A percentile compares a stretch with the other conserved stretches of the same genome.
Conservation (phyloP, 2,797 vertebrate species). For the Pterois miles region DNA sequence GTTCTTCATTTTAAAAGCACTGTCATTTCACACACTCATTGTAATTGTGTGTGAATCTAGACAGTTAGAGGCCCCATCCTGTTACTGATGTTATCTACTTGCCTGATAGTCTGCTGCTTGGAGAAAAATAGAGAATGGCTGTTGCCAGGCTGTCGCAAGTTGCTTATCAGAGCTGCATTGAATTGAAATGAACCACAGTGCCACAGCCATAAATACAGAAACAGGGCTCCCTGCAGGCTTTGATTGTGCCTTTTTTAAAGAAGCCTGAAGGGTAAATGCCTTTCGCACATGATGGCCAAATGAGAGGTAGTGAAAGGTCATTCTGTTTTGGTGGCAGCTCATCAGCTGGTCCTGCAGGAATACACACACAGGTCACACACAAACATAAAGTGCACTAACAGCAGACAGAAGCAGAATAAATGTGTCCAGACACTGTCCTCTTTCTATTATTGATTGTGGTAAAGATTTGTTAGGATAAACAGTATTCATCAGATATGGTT, state of each 20-base stretch:
- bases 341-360: slow-evolving; percentile 55
- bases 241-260: slow-evolving; percentile 52
- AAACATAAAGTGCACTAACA: slow-evolving; percentile 11
- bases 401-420: slow-evolving; percentile 6
- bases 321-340: slow-evolving; percentile 65
- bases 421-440: slow-evolving; percentile 25
- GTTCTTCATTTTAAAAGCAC: slow-evolving; percentile 16
- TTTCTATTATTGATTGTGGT: slow-evolving; percentile 26
- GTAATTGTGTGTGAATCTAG: slow-evolving; percentile 23
- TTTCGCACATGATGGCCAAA: slow-evolving; percentile 47
- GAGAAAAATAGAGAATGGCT: slow-evolving; percentile 20
- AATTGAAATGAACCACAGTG: slow-evolving; percentile 71
- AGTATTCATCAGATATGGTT: neutral
- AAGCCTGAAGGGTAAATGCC: slow-evolving; percentile 63
- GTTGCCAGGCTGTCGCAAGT: slow-evolving; percentile 55
- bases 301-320: slow-evolving; percentile 52
- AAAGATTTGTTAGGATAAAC: neutral
- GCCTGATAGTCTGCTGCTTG: slow-evolving; percentile 28
- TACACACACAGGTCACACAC: slow-evolving; percentile 3
- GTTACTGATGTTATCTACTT: slow-evolving; percentile 47
- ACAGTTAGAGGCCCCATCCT: slow-evolving; percentile 28
- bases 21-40: slow-evolving; percentile 9
- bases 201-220: slow-evolving; percentile 42
- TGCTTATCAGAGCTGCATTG: slow-evolving; percentile 69
- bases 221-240: slow-evolving; percentile 19